Evolutionary conservation across 2,888 invertebrate genomes (phyloP).

Genomic region (Ypsolopha sequella): DNA sequence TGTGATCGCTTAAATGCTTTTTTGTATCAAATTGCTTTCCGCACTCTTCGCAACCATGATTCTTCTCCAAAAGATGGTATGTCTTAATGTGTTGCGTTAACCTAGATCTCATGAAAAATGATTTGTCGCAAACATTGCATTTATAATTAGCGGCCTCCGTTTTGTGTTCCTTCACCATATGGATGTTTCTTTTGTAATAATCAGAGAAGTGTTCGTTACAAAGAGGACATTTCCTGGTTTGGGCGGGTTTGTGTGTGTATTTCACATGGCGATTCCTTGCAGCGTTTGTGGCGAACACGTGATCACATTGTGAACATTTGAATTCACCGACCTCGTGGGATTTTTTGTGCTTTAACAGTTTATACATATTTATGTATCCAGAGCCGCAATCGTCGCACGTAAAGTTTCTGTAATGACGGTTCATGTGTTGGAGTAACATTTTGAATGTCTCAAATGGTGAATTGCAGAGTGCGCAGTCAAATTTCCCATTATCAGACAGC

Average conservation of each 20-base stretch:
- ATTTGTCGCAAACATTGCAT: constrained; percentile 15
- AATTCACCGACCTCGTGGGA: constrained; percentile 35
- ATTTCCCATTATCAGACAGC: constrained; percentile 39
- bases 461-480: constrained; percentile 47
- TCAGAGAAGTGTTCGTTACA: constrained; percentile 47
- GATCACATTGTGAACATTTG: constrained; percentile 1
- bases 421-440: constrained; percentile 58
- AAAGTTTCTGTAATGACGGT: constrained; percentile 52
- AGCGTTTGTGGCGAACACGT: not conserved
- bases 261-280: no score
- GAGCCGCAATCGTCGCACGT: constrained; percentile 58
- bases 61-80: constrained; percentile 19
- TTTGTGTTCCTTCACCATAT: constrained; percentile 57
- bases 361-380: constrained; percentile 52
- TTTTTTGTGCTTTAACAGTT: constrained; percentile 46
- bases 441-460: constrained; percentile 57
- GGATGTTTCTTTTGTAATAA: constrained; percentile 56
- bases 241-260: no score
- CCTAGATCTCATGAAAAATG: constrained; percentile 11
- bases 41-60: constrained; percentile 19
- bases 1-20: constrained; percentile 36
- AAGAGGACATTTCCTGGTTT: constrained; percentile 34
- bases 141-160: constrained; percentile 44
- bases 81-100: constrained; percentile 15
- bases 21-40: constrained; percentile 22